Evolutionary conservation across 2,797 vertebrate species (phyloP), one percentile per base, ranked within the genome.

Genomic region (Moxostoma hubbsi): DNA sequence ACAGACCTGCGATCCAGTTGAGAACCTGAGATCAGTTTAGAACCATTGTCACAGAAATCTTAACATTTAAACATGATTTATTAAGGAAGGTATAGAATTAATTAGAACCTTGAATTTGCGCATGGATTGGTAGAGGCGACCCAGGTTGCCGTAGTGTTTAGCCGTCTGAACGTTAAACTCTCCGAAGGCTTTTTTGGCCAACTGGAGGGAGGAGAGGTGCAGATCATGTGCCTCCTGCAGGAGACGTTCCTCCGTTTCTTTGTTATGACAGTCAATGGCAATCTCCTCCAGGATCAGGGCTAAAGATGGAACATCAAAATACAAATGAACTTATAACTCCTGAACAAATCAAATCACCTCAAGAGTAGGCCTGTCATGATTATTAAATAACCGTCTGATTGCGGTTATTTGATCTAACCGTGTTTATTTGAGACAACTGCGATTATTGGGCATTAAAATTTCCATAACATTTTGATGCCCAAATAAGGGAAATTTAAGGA

Each of bases 91-190:
- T 47, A 7, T 9, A 46, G 4, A 49, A 72, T 69, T 57, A 11
- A 2, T 10, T 0, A 76, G 77, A 76, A 99, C 98, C 97, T 99
- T 99, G 86, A 99, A 99, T 92, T 99, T 99, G 88, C 98, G 95
- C 98, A 99, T 99, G 69, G 98, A 99, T 90, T 99, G 98, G 90
- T 99, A 99, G 81, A 99, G 96, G 49, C 98, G 94, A 55, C 98
- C 98, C 63, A 99, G 94, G 92, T 99, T 99, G 86, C 98, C 98
- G 1, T 99, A 99, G 92, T 99, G 98, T 91, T 99, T 99, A 67
- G 98, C 98, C 1, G 98, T 99, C 89, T 99, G 98, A 58, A 99
- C 98, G 4, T 99, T 99, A 86, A 99, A 98, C 89, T 99, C 98
- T 16, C 98, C 98, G 0, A 99, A 99, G 75, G 98, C 98, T 86